Base-by-base conservation (phyloP, 2,888 invertebrate genomes). In the Ennomos fuscantarius region DNA sequence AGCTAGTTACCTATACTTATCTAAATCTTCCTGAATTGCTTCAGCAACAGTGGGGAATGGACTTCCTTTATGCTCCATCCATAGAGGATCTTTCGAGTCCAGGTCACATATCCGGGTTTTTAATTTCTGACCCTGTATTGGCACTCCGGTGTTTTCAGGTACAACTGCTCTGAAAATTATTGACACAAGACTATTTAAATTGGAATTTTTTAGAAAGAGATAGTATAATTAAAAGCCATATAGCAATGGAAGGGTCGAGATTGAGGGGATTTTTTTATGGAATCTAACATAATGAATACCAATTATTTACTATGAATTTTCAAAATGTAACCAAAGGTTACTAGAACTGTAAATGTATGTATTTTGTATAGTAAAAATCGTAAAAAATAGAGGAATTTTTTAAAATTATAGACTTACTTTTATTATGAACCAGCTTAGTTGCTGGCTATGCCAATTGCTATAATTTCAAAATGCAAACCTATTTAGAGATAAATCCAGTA, bases 11-110 rank as follows among this genome's bases (percentile, higher is more conserved):
- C 96, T 95, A 84, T 99, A 99, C 63, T 97, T 96, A 83, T 99
- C 99, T 58, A 99, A 88, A 86, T 99, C 99, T 87, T 98, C 99
- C 81, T 99, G 99, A 66, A 99, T 99, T 6, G 99, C 98, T 87
- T 99, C 99, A 2, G 99, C 99, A 0, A 99, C 99, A 1, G 95
- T 96, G 0, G 97, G 97, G 79, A 98, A 97, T 0, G 97, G 97
- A 65, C 97, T 97, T 24, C 99, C 99, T 87, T 99, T 99, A 78
- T 99, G 98, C 53, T 95, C 94, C 31, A 93, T 92, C 99, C 99
- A 99, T 78, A 99, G 96, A 60, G 96, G 96, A 84, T 99, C 99
- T 52, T 93, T 95, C 15, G 95, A 94, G 79, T 97, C 97, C 55
- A 99, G 91, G 83, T 99, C 99, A 82, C 98, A 99, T 1, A 96